Percentiles rank a stretch among this genome's conserved stretches.
Conservation (phyloP, 2,113 vertebrate genomes). For the Psammodynastes pulverulentus region DNA sequence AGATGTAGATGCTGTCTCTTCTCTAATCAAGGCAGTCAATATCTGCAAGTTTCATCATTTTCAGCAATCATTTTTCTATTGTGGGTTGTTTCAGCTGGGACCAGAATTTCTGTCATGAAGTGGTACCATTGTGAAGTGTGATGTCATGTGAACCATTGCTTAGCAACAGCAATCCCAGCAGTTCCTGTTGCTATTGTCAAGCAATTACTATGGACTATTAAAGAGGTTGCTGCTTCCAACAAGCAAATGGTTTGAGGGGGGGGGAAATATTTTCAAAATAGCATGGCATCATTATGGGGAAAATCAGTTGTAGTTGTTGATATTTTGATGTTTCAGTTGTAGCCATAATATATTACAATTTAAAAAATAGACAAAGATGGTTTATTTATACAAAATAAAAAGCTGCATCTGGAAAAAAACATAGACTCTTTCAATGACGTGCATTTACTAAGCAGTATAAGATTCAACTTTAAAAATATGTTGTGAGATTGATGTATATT, state of each 20-base stretch:
- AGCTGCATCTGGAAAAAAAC: background rate
- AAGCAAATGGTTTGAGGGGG: background rate
- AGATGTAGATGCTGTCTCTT: background rate
- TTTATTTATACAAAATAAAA: background rate
- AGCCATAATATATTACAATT: background rate
- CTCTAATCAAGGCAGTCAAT: background rate
- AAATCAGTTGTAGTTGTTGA: background rate
- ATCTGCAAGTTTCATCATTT: background rate
- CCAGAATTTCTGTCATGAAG: background rate
- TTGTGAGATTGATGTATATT: background rate
- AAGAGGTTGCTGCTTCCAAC: background rate
- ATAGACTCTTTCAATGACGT: background rate
- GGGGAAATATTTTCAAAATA: background rate
- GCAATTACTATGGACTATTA: background rate
- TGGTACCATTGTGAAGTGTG: background rate
- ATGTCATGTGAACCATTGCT: background rate
- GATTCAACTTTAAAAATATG: background rate
- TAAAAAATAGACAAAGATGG: background rate
- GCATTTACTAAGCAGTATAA: background rate
- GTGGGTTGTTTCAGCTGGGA: background rate
- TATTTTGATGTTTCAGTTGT: background rate
- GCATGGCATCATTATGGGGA: background rate
- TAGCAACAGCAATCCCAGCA: background rate
- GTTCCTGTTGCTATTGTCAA: background rate
- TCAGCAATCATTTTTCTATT: background rate